Percentiles rank a stretch among this genome's conserved stretches.
Evolutionary conservation across 1,140 invertebrate genomes (phyloP).

Genomic region (Drosophila tsacasi): DNA sequence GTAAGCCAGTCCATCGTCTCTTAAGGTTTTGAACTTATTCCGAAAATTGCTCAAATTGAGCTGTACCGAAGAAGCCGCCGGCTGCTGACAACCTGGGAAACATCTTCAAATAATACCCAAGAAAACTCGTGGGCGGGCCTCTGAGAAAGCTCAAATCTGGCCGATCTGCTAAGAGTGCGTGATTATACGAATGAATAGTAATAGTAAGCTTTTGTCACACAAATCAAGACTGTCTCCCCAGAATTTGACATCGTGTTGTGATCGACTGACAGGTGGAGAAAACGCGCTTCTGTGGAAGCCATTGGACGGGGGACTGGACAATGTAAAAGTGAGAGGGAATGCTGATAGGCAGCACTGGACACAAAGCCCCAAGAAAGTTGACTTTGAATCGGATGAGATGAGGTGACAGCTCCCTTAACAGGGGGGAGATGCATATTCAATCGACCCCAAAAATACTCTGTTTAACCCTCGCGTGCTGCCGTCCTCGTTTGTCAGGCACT

Average conservation of each 20-base stretch:
- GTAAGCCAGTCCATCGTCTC: constrained; percentile 6
- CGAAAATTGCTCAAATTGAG: constrained; percentile 67
- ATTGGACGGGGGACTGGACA: constrained; percentile 10
- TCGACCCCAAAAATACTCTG: constrained; percentile 11
- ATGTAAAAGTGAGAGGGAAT: constrained; percentile 63
- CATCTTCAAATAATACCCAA: not conserved
- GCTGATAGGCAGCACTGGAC: constrained; percentile 20
- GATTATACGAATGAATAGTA: constrained; percentile 47
- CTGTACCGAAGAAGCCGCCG: constrained; percentile 40
- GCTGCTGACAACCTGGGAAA: constrained; percentile 59
- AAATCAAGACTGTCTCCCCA: constrained; percentile 19
- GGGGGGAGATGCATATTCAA: constrained; percentile 34
- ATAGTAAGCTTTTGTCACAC: constrained; percentile 25
- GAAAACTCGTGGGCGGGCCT: constrained; percentile 48
- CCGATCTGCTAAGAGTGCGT: constrained; percentile 43
- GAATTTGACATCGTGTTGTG: constrained; percentile 52
- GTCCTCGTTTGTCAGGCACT: constrained; percentile 49
- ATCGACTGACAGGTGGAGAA: constrained; percentile 36
- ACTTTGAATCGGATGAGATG: constrained; percentile 25
- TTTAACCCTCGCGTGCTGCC: constrained; percentile 26
- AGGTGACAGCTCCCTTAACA: constrained; percentile 18
- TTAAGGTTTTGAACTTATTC: constrained; percentile 51
- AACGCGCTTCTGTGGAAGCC: constrained; percentile 23
- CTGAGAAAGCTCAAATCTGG: constrained; percentile 1
- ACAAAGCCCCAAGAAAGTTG: constrained; percentile 39